These are phyloP conservation scores for Phymastichus coffea DNA, from an alignment of 1,140 invertebrate species.

Conservation along the genomic window DNA sequence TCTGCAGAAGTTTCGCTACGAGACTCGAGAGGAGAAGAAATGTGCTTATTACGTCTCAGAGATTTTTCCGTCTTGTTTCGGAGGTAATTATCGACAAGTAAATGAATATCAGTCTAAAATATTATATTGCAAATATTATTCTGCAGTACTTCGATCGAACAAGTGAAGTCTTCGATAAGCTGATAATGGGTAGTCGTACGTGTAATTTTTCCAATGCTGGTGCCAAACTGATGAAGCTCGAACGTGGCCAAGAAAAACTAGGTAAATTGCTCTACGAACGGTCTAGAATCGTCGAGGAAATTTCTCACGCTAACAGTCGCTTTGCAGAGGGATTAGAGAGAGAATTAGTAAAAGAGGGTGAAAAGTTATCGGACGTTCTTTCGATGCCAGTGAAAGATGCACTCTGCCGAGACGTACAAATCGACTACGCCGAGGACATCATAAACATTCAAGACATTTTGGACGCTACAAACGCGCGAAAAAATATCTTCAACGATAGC, in stretches of 20 bases:
- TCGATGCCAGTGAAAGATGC: slow-evolving; percentile 80
- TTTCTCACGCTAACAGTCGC: too few relatives aligned
- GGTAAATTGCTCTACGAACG: too few relatives aligned
- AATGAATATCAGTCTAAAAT: too few relatives aligned
- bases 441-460: slow-evolving; percentile 70
- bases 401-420: slow-evolving; percentile 68
- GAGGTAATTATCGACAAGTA: slow-evolving; percentile 55
- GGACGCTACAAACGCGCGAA: slow-evolving; percentile 64
- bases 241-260: slow-evolving; percentile 53
- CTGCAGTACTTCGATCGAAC: slow-evolving; percentile 65
- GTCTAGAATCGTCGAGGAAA: not conserved
- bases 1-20: slow-evolving; percentile 74
- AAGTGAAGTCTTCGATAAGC: slow-evolving; percentile 66
- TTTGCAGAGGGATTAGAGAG: slow-evolving; percentile 63
- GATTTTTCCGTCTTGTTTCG: slow-evolving; percentile 74
- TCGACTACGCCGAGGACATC: slow-evolving; percentile 73
- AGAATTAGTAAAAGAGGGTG: slow-evolving; percentile 73
- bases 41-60: slow-evolving; percentile 72
- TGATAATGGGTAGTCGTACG: slow-evolving; percentile 63
- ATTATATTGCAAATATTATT: too few relatives aligned
- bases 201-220: slow-evolving; percentile 60
- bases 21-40: slow-evolving; percentile 74
- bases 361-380: slow-evolving; percentile 76
- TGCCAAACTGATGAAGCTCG: slow-evolving; percentile 58
- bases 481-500: slow-evolving; percentile 68